These are phyloP conservation scores for Dasypogon diadema DNA, from an alignment of 2,888 invertebrate genomes.

Conservation along the genomic window DNA sequence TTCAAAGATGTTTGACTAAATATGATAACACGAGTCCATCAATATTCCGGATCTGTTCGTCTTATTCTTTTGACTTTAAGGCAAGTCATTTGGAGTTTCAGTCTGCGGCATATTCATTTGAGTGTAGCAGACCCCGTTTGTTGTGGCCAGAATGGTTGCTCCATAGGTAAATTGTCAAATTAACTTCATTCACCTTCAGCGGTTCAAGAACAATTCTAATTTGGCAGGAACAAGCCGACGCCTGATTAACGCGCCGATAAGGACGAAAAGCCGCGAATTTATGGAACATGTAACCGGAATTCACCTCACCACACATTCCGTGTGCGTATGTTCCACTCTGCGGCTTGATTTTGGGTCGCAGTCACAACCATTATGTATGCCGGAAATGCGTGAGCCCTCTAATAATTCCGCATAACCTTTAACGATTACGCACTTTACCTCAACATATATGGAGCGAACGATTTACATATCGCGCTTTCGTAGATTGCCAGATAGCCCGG, in stretches of 20 bases:
- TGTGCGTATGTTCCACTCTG: conserved; percentile 20
- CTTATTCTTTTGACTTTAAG: too few species aligned
- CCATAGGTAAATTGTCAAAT: conserved; percentile 31
- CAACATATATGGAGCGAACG: conserved; percentile 51
- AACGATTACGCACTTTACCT: conserved; percentile 48
- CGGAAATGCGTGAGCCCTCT: conserved; percentile 56
- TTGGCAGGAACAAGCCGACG: neutral
- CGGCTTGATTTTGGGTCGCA: neutral
- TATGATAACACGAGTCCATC: too few species aligned
- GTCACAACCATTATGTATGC: conserved; percentile 32
- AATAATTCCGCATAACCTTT: conserved; percentile 55
- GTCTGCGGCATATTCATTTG: too few species aligned
- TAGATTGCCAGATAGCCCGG: conserved; percentile 17
- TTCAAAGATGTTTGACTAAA: too few species aligned
- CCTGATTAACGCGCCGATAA: conserved; percentile 53
- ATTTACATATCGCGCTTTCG: conserved; percentile 53
- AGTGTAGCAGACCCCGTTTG: too few species aligned
- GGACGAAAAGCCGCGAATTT: conserved; percentile 52
- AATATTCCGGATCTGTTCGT: too few species aligned
- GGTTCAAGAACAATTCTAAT: neutral
- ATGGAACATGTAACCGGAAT: conserved; percentile 55
- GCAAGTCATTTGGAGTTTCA: too few species aligned
- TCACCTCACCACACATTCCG: conserved; percentile 45
- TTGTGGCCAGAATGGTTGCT: neutral
- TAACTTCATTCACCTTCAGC: neutral